Conservation (phyloP, 2,113 vertebrate genomes). For the Cynoglossus semilaevis region DNA sequence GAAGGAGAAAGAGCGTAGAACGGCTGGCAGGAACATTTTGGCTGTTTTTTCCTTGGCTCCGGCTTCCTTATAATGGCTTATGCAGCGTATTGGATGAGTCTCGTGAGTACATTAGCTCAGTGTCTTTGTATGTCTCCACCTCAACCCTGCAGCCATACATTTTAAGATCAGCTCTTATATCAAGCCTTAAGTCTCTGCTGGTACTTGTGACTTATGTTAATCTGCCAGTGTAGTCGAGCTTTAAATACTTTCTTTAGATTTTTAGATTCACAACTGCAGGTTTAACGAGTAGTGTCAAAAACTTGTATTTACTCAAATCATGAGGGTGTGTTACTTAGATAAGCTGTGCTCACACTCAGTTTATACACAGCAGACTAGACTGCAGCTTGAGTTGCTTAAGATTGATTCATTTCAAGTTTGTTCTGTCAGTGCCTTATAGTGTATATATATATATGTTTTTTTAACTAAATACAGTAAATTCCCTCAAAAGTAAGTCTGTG, state of each 20-base stretch:
- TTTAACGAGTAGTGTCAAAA: too few species aligned
- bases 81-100: slow-evolving; percentile 60
- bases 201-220: background rate
- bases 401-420: background rate
- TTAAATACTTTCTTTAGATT: too few species aligned
- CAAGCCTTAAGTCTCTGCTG: background rate
- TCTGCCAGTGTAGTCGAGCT: too few species aligned
- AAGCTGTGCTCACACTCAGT: background rate
- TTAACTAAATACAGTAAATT: too few species aligned
- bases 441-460: too few species aligned
- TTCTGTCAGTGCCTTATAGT: too few species aligned
- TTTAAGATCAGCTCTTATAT: background rate
- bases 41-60: background rate
- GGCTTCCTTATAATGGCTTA: slow-evolving; percentile 67
- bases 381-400: background rate
- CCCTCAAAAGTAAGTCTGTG: too few species aligned
- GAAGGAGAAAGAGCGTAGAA: background rate
- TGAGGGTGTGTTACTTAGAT: slow-evolving; percentile 33
- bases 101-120: slow-evolving; percentile 62
- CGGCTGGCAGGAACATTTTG: background rate
- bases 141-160: background rate
- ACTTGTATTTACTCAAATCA: slow-evolving; percentile 1
- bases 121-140: background rate
- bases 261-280: too few species aligned
- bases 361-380: background rate